Conservation (phyloP, 2,797 vertebrate genomes). For the Mycteria americana region DNA sequence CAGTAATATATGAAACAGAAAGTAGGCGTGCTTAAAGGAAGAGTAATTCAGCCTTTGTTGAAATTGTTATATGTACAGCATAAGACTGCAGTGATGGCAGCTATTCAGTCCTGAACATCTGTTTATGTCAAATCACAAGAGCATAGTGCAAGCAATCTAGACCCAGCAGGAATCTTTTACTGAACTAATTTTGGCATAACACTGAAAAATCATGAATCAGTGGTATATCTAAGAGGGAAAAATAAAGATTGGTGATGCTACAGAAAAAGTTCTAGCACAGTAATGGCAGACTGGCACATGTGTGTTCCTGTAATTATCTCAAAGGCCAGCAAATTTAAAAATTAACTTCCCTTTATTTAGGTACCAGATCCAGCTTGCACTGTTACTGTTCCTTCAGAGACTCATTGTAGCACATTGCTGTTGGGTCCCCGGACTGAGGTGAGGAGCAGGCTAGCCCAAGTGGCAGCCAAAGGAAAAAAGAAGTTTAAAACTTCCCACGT, state of each 20-base stretch:
- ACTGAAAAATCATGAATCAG: not conserved
- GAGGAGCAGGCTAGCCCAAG: not conserved
- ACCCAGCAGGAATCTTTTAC: not conserved
- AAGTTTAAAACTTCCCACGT: not conserved
- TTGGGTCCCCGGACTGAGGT: rapidly evolving
- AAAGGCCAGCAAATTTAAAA: not conserved
- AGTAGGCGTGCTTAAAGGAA: not conserved
- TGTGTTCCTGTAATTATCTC: not conserved
- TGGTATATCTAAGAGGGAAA: not conserved
- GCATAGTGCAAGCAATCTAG: conserved; percentile 4
- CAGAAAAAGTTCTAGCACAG: not conserved
- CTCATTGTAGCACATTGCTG: not conserved
- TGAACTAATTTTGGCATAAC: conserved; percentile 32
- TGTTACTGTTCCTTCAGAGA: not conserved
- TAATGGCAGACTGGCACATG: not conserved
- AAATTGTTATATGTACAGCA: not conserved
- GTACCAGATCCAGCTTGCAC: not conserved
- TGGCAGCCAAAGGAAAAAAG: not conserved
- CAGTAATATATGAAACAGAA: not conserved
- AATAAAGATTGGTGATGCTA: not conserved
- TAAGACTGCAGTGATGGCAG: not conserved
- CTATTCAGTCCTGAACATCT: not conserved
- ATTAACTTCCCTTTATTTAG: not conserved
- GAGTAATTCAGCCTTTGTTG: conserved; percentile 7
- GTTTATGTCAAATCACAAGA: conserved; percentile 53